These are phyloP conservation scores for Suillia variegata DNA, from an alignment of 2,888 invertebrate species.

Conservation along the genomic window DNA sequence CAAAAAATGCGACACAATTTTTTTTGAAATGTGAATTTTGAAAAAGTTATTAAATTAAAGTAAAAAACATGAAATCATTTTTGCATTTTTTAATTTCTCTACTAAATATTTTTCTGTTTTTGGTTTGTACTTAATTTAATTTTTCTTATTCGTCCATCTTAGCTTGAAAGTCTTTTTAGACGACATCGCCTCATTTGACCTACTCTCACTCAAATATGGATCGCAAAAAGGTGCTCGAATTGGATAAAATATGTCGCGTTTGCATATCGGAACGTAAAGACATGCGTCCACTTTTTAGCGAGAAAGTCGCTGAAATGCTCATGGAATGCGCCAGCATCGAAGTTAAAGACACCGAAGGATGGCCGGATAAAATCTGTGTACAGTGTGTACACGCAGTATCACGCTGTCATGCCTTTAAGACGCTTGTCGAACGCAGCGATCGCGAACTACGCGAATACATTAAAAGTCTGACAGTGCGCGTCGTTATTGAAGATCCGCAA, in stretches of 20 bases:
- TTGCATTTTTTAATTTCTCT: too few species aligned
- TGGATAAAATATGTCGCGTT: slow-evolving; percentile 70
- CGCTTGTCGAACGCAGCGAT: slow-evolving; percentile 67
- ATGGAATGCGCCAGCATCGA: slow-evolving; percentile 69
- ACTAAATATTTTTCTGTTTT: too few species aligned
- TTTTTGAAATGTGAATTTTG: too few species aligned
- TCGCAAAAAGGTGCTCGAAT: slow-evolving; percentile 58
- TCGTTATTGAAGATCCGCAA: slow-evolving; percentile 51
- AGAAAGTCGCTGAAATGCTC: slow-evolving; percentile 70
- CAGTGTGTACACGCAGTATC: slow-evolving; percentile 71
- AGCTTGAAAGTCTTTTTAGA: too few species aligned
- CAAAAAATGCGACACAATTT: too few species aligned
- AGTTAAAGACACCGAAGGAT: slow-evolving; percentile 67
- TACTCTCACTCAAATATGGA: too few species aligned
- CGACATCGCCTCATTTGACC: too few species aligned
- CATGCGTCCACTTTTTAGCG: slow-evolving; percentile 70
- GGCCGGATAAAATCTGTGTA: slow-evolving; percentile 68
- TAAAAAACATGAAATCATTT: too few species aligned
- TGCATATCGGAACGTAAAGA: slow-evolving; percentile 70
- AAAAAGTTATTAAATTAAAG: too few species aligned
- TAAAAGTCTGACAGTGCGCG: slow-evolving; percentile 56
- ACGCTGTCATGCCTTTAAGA: slow-evolving; percentile 69
- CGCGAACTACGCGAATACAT: slow-evolving; percentile 64
- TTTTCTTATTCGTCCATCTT: too few species aligned
- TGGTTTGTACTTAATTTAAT: too few species aligned